These are phyloP conservation scores for Upupa epops DNA, from an alignment of 2,113 vertebrate species.

Conservation along the genomic window DNA sequence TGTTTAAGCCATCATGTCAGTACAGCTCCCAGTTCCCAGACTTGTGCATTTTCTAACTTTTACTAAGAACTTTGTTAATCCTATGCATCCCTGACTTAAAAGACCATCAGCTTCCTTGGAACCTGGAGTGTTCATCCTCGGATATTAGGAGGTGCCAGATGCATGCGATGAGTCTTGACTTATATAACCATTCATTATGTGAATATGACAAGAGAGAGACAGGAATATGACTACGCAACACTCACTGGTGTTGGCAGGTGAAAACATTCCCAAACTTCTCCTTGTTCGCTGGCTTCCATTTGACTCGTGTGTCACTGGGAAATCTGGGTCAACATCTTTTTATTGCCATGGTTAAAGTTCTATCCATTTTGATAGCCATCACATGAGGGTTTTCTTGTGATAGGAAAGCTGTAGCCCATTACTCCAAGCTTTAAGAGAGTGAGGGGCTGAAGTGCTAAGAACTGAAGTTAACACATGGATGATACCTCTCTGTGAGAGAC, in stretches of 20 bases:
- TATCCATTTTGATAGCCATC: not conserved
- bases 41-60: not conserved
- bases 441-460: too few relatives aligned
- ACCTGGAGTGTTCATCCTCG: not conserved
- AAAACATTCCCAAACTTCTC: not conserved
- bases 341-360: not conserved
- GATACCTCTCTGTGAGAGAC: too few relatives aligned
- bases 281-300: not conserved
- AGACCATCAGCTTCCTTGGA: not conserved
- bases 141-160: not conserved
- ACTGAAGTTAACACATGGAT: too few relatives aligned
- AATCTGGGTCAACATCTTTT: not conserved
- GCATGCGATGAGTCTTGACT: not conserved
- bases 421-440: not conserved
- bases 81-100: not conserved
- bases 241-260: not conserved
- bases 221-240: not conserved
- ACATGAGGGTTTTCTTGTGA: fast-evolving
- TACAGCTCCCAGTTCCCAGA: not conserved
- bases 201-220: not conserved
- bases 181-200: not conserved
- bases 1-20: not conserved
- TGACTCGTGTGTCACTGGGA: not conserved
- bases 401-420: not conserved
- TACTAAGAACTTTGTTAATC: not conserved